Conservation (phyloP, 2,888 invertebrate genomes). For the Drosophila gaucha region DNA sequence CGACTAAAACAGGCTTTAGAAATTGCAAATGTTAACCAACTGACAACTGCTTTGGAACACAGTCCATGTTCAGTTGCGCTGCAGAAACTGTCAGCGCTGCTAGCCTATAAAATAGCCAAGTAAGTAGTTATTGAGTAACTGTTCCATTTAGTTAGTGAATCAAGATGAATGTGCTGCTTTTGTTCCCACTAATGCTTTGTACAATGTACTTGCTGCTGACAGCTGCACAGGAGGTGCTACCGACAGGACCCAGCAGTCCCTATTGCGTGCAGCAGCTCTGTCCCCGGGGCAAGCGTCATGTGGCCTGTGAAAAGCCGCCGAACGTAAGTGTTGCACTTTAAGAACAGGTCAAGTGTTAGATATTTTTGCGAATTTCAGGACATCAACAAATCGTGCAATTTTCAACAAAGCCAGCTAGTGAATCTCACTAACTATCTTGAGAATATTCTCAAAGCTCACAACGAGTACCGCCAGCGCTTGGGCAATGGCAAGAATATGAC, state of each 20-base stretch:
- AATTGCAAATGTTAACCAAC: slow-evolving; percentile 14
- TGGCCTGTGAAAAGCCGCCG: slow-evolving; percentile 56
- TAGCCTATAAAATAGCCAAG: slow-evolving; percentile 17
- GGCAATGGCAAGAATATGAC: slow-evolving; percentile 49
- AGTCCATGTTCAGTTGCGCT: not conserved
- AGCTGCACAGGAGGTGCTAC: slow-evolving; percentile 9
- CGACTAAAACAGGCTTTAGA: slow-evolving; percentile 19
- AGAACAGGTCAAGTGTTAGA: no score
- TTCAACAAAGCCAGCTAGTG: slow-evolving; percentile 22
- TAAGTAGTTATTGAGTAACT: not conserved
- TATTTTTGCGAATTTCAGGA: slow-evolving; percentile 14
- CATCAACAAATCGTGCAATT: slow-evolving; percentile 27
- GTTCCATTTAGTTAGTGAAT: slow-evolving; percentile 1
- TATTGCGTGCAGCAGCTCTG: slow-evolving; percentile 58
- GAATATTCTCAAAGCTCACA: slow-evolving; percentile 54
- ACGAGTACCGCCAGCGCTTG: slow-evolving; percentile 54
- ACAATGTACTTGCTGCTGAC: slow-evolving; percentile 8
- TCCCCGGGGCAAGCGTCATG: slow-evolving; percentile 44
- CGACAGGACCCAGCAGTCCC: slow-evolving; percentile 43
- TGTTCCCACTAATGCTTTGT: slow-evolving; percentile 10
- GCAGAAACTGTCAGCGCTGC: not conserved
- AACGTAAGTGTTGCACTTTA: slow-evolving; percentile 18
- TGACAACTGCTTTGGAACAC: slow-evolving; percentile 42
- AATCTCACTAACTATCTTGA: slow-evolving; percentile 36
- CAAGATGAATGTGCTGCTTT: slow-evolving; percentile 28